Percentiles rank a stretch among this genome's conserved stretches.
Evolutionary conservation across 2,888 invertebrate species (phyloP).

Genomic region (Liodrosophila aerea): DNA sequence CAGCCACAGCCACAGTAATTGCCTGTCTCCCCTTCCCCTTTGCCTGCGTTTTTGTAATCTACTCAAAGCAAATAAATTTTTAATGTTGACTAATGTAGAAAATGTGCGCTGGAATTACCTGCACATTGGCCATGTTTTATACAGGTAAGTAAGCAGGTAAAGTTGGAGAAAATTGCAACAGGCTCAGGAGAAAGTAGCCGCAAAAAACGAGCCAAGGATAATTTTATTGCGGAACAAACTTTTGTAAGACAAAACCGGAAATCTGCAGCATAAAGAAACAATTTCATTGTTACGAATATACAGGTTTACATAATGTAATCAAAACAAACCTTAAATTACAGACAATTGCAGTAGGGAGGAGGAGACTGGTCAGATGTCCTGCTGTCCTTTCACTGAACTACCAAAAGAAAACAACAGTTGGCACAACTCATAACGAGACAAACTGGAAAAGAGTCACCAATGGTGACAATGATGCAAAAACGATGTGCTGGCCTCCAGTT

Average conservation of each 20-base stretch:
- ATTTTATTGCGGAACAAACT: conserved; percentile 4
- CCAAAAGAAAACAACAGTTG: conserved; percentile 17
- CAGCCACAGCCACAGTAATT: not conserved
- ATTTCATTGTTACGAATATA: not conserved
- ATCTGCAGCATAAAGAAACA: not conserved
- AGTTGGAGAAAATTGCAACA: conserved; percentile 41
- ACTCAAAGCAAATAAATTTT: conserved; percentile 74
- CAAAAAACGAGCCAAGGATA: conserved; percentile 29
- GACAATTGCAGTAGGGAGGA: conserved; percentile 42
- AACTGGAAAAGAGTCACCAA: conserved; percentile 35
- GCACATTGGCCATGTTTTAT: conserved; percentile 25
- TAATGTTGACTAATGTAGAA: conserved; percentile 74
- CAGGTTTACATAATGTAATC: conserved; percentile 8
- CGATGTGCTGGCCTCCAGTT: conserved; percentile 30
- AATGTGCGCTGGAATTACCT: conserved; percentile 66
- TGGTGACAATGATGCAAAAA: conserved; percentile 46
- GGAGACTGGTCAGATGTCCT: conserved; percentile 41
- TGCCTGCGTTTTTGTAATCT: conserved; percentile 52
- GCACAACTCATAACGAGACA: conserved; percentile 53
- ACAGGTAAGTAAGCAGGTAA: conserved; percentile 18
- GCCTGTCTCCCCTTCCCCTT: not conserved
- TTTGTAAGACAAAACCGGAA: conserved; percentile 41
- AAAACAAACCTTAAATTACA: conserved; percentile 27
- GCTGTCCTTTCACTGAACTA: no score
- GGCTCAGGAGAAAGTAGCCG: conserved; percentile 49